These are phyloP conservation scores for Periparus ater DNA, from an alignment of 2,797 vertebrate species.

Conservation along the genomic window DNA sequence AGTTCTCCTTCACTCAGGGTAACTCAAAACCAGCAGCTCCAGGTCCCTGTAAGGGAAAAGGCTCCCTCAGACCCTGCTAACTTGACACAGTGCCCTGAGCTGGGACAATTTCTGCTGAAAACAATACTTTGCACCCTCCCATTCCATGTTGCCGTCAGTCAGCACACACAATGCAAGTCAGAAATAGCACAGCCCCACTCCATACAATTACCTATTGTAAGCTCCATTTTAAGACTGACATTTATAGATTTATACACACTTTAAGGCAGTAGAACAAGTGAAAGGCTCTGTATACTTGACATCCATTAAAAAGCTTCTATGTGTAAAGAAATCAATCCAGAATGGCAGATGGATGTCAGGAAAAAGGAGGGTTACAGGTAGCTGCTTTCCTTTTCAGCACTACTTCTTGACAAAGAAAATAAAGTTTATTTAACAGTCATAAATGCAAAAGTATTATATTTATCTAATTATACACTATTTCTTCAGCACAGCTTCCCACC, in stretches of 20 bases:
- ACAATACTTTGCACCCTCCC: neutral
- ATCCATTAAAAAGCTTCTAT: neutral
- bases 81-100: neutral
- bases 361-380: neutral
- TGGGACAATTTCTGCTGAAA: neutral
- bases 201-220: neutral
- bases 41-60: neutral
- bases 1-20: neutral
- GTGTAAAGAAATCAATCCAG: neutral
- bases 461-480: neutral
- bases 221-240: neutral
- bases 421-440: neutral
- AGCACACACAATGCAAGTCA: neutral
- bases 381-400: neutral
- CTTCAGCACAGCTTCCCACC: neutral
- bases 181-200: slow-evolving; percentile 17
- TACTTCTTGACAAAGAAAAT: neutral
- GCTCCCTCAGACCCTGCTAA: neutral
- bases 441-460: neutral
- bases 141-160: neutral
- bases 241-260: neutral
- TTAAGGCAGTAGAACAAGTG: neutral
- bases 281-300: neutral
- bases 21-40: neutral
- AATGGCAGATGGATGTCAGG: neutral